Percentiles rank a stretch among this genome's conserved stretches.
phyloP scores from a whole-genome alignment of 2,797 vertebrate genomes.

The Propithecus perrieri region DNA sequence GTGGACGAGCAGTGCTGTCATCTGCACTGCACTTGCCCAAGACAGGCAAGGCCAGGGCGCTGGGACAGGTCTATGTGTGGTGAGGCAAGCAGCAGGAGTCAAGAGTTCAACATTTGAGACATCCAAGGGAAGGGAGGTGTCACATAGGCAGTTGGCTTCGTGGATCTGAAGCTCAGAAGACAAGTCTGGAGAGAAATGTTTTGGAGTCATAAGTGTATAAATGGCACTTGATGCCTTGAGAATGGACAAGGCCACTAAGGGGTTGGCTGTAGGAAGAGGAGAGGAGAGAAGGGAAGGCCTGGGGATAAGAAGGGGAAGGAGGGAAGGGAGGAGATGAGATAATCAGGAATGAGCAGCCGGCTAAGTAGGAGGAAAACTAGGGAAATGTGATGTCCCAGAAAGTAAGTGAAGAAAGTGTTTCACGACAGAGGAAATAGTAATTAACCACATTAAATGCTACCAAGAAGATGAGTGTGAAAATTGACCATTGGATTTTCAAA shows the following conservation, averaged over 20 bases:
- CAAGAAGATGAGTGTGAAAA: background rate
- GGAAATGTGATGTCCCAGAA: background rate
- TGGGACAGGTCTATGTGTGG: too few relatives aligned
- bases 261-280: too few relatives aligned
- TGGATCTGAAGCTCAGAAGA: background rate
- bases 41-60: background rate
- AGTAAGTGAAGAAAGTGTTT: background rate
- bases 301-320: too few relatives aligned
- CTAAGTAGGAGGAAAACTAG: background rate
- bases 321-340: background rate
- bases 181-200: background rate
- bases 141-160: background rate
- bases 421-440: background rate
- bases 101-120: background rate
- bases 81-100: background rate
- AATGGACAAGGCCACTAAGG: background rate
- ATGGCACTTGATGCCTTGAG: background rate
- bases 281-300: background rate
- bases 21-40: too few relatives aligned
- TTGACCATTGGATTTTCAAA: background rate
- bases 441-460: background rate
- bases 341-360: background rate
- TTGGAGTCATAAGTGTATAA: background rate
- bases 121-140: background rate
- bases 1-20: background rate